Evolutionary conservation across 2,888 invertebrate genomes (phyloP).

Genomic region (Polydrusus pterygomalis): DNA sequence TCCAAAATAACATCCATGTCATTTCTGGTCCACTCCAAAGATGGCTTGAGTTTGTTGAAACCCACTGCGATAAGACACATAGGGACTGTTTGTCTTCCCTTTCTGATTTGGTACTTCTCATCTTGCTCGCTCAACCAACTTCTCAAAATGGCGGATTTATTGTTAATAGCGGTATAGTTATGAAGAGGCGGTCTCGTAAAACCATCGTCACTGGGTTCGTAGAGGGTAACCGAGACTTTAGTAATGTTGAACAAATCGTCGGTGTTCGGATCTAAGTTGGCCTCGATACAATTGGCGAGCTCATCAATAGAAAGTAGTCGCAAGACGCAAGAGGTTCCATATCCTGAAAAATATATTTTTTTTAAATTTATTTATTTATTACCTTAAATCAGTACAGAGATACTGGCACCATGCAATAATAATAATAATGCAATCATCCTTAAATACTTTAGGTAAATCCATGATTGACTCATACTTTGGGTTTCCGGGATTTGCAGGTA

Average conservation of each 20-base stretch:
- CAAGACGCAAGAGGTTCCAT: slow-evolving; percentile 71
- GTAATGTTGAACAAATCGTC: slow-evolving; percentile 67
- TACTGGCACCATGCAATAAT: too few species aligned
- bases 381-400: too few species aligned
- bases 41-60: slow-evolving; percentile 66
- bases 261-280: slow-evolving; percentile 65
- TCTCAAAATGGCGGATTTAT: slow-evolving; percentile 69
- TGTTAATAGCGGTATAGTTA: slow-evolving; percentile 68
- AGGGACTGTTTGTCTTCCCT: slow-evolving; percentile 68
- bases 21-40: slow-evolving; percentile 65
- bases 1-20: slow-evolving; percentile 67
- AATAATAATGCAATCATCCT: too few species aligned
- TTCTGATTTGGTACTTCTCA: slow-evolving; percentile 63
- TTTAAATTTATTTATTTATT: too few species aligned
- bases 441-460: too few species aligned
- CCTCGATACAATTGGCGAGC: slow-evolving; percentile 67
- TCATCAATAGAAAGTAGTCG: slow-evolving; percentile 66
- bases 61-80: slow-evolving; percentile 67
- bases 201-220: slow-evolving; percentile 62
- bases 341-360: slow-evolving; percentile 56
- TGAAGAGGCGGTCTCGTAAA: slow-evolving; percentile 70
- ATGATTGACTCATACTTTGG: too few species aligned
- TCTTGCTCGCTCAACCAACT: slow-evolving; percentile 63
- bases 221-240: slow-evolving; percentile 60
- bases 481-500: too few species aligned